Conservation (phyloP, 2,888 invertebrate genomes). For the Spisula solida region DNA sequence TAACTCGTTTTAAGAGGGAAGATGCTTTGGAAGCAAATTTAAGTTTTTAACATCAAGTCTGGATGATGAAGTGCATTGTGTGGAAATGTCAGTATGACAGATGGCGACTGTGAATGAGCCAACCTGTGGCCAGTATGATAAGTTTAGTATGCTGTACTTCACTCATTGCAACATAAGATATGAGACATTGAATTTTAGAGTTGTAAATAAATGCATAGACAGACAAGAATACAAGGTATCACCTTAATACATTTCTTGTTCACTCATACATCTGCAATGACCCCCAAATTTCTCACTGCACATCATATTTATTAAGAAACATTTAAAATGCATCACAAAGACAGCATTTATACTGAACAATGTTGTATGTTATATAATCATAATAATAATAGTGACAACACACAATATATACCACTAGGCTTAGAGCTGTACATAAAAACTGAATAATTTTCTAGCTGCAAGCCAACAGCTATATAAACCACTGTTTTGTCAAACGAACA, state of each 20-base stretch:
- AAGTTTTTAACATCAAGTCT: no score
- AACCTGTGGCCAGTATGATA: no score
- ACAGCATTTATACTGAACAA: slow-evolving; percentile 58
- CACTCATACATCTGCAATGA: background rate
- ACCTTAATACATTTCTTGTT: no score
- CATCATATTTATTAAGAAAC: slow-evolving; percentile 28
- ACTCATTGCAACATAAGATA: background rate
- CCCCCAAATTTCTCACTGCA: slow-evolving; percentile 24
- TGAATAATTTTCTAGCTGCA: slow-evolving; percentile 20
- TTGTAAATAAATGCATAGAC: background rate
- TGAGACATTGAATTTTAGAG: background rate
- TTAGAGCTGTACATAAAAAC: slow-evolving; percentile 54
- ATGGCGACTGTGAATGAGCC: no score
- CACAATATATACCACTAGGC: slow-evolving; percentile 53
- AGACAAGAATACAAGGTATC: background rate
- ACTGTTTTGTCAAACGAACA: slow-evolving; percentile 14
- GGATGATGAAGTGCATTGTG: no score
- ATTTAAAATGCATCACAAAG: slow-evolving; percentile 65
- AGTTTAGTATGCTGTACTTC: no score
- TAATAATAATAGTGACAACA: slow-evolving; percentile 48
- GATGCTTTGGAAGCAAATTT: no score
- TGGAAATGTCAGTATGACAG: no score
- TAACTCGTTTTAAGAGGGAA: no score
- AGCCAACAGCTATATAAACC: slow-evolving; percentile 25
- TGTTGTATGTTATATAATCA: slow-evolving; percentile 48